Evolutionary conservation across 23 tunicate genomes (phyloP).

Genomic region (Clavelina lepadiformis): DNA sequence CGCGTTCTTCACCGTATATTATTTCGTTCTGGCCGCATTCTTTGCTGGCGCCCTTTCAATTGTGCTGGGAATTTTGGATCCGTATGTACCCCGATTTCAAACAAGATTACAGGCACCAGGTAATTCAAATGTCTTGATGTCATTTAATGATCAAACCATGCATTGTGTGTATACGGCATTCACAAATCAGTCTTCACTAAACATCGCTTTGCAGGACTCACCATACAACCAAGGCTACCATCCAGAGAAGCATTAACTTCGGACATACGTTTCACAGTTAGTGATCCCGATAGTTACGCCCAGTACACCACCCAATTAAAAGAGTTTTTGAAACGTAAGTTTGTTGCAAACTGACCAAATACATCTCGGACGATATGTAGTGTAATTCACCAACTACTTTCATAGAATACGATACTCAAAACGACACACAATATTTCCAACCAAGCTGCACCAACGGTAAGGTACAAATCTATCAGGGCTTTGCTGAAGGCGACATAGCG

Average conservation of each 20-base stretch:
- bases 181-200: no score
- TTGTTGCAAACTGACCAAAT: neutral
- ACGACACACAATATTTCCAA: conserved; percentile 2
- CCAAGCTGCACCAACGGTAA: conserved; percentile 4
- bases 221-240: conserved; percentile 48
- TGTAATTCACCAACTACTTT: neutral
- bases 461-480: conserved; percentile 4
- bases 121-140: no score
- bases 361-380: neutral
- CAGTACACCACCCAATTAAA: conserved; percentile 19
- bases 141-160: no score
- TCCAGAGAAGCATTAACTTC: conserved; percentile 40
- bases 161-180: no score
- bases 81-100: conserved; percentile 64
- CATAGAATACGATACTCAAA: conserved; percentile 19
- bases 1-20: conserved; percentile 85
- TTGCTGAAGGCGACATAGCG: conserved; percentile 5
- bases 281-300: conserved; percentile 20
- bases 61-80: conserved; percentile 54
- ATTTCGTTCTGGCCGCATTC: conserved; percentile 84
- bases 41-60: conserved; percentile 76
- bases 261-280: conserved; percentile 46
- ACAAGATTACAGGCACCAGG: conserved; percentile 93
- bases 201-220: conserved; percentile 45
- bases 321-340: conserved; percentile 34